These are phyloP conservation scores for Strigops habroptila DNA, from an alignment of 2,113 vertebrate genomes.

Conservation along the genomic window DNA sequence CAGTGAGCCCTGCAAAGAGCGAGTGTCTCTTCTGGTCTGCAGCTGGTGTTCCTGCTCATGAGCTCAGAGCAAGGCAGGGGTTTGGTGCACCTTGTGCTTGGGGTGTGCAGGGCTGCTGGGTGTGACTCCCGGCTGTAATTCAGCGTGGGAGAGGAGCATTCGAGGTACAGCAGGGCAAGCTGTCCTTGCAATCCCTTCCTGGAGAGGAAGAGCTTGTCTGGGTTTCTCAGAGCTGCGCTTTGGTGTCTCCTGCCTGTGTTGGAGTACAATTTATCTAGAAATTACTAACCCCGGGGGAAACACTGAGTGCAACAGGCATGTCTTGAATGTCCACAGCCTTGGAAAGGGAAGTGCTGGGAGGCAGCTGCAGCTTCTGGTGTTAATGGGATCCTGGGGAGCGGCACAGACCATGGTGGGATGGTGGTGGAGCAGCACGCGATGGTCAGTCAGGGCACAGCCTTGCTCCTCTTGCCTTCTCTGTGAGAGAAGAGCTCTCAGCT, in stretches of 20 bases:
- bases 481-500: not conserved
- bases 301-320: rapidly evolving
- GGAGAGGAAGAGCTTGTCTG: not conserved
- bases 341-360: not conserved
- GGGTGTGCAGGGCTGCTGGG: not conserved
- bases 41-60: rapidly evolving
- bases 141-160: not conserved
- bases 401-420: not conserved
- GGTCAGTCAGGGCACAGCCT: not conserved
- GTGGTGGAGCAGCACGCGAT: not conserved
- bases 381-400: not conserved
- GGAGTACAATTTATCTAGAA: not conserved
- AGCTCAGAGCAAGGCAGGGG: not conserved
- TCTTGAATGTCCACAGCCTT: not conserved
- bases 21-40: not conserved
- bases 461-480: rapidly evolving
- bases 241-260: not conserved
- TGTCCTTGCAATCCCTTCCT: not conserved
- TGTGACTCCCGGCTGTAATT: not conserved
- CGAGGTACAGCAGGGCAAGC: rapidly evolving
- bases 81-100: rapidly evolving
- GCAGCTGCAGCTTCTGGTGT: not conserved
- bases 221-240: not conserved
- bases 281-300: not conserved
- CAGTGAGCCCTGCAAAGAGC: not conserved